Conservation (phyloP, 2,113 vertebrate species). For the Phaethon lepturus region DNA sequence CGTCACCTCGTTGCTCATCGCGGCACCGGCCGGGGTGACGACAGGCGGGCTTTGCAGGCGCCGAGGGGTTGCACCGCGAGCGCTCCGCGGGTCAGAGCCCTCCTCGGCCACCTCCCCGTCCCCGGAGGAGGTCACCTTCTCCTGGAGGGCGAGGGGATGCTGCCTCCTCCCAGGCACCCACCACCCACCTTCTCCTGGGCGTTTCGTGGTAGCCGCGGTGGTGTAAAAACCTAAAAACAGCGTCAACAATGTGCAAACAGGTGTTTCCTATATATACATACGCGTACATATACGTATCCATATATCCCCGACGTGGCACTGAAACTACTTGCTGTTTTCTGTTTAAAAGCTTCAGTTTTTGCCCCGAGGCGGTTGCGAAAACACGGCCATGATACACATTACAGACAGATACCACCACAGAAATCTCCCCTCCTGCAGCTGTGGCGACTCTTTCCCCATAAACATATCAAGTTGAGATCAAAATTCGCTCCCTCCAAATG, state of each 20-base stretch:
- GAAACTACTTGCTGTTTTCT: neutral
- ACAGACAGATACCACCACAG: neutral
- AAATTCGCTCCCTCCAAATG: neutral
- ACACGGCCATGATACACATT: neutral
- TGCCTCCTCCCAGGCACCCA: neutral
- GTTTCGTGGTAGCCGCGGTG: neutral
- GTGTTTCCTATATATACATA: slow-evolving; percentile 19
- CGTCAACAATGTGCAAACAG: neutral
- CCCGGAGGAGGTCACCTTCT: fast-evolving
- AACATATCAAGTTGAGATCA: neutral
- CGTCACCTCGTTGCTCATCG: neutral
- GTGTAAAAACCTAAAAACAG: neutral
- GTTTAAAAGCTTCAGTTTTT: neutral
- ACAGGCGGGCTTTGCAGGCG: neutral
- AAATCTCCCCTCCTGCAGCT: neutral
- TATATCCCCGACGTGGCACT: neutral
- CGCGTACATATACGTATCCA: fast-evolving
- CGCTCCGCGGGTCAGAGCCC: neutral
- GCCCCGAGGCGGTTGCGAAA: neutral
- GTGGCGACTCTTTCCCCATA: neutral
- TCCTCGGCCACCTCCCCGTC: fast-evolving
- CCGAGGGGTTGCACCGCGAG: neutral
- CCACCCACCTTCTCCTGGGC: neutral
- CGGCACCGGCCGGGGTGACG: neutral
- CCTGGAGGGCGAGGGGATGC: neutral